Base-by-base conservation (phyloP, 2,888 invertebrate species). In the Lycia hirtaria region DNA sequence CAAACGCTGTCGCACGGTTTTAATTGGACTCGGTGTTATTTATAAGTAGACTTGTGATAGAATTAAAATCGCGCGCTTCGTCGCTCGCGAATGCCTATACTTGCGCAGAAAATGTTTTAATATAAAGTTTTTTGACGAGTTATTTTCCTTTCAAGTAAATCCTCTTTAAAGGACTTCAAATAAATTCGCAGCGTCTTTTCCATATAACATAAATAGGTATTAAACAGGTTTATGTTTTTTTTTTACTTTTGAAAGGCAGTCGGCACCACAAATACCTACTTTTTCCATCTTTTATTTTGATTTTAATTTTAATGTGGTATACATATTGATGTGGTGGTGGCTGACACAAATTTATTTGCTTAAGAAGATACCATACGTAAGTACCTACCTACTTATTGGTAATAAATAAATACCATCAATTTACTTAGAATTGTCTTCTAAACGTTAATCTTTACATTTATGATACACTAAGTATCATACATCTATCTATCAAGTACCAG, bases 21-120 rank as follows among this genome's bases (percentile, higher is more conserved):
- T 90, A 92, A 92, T 90, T 90, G 91, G 87, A 85, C 77, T 71
- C 80, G 79, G 81, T 81, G 85, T 83, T 88, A 84, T 85, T 85
- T 84, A 80, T 86, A 88, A 88, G 87, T 86, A 88, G 88, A 85
- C 87, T 87, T 85, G 84, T 85, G 83, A 88, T 85, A 84, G 89
- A 87, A 90, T 92, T 90, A 89, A 89, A 88, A 87, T 86, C 82
- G 85, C 79, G 76, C 86, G 87, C 86, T 76, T 81, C 87, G 80
- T 73, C 81, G 88, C 84, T 81, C 77, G 65, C 74, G 73, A 88
- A 89, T 88, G 75, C 84, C 75, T 69, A 77, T 70, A 72, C 73
- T 52, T 58, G 74, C 74, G 72, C 69, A 73, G 71, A 80, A 80
- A 80, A 82, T 80, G 77, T 82, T 83, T 85, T 87, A 85, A 85